These are phyloP conservation scores for Agrotis segetum DNA, from an alignment of 2,888 invertebrate species.

Conservation along the genomic window DNA sequence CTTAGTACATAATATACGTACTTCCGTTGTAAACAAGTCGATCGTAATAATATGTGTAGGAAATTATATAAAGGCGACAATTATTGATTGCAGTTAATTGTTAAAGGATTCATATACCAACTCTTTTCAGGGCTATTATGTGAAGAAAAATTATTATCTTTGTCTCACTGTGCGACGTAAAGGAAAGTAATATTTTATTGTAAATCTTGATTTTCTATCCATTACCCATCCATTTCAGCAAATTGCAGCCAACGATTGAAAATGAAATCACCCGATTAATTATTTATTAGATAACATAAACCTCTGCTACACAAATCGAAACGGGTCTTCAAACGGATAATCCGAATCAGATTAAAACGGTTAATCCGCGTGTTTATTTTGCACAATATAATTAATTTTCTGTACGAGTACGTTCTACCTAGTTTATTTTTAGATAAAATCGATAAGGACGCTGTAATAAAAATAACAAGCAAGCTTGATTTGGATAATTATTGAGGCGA, in stretches of 20 bases:
- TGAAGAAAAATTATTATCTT: no score
- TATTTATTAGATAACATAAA: no score
- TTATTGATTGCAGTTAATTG: not conserved
- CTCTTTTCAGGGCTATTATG: not conserved
- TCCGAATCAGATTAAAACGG: not conserved
- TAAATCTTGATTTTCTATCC: no score
- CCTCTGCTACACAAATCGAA: not conserved
- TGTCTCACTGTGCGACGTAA: no score
- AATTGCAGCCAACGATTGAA: not conserved
- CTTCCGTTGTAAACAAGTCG: constrained; percentile 53
- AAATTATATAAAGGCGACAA: constrained; percentile 1
- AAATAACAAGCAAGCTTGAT: no score
- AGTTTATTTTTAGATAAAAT: not conserved
- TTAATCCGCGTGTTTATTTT: not conserved
- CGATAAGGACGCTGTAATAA: no score
- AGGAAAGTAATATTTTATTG: no score
- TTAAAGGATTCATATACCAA: not conserved
- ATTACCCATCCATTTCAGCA: not conserved
- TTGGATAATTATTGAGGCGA: constrained; percentile 9
- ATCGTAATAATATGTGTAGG: not conserved
- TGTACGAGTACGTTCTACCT: not conserved
- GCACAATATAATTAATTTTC: constrained; percentile 8
- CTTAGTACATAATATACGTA: constrained; percentile 5
- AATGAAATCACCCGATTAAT: not conserved
- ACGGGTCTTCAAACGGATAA: not conserved